These are phyloP conservation scores for Onychomys leucogaster DNA, from an alignment of 2,797 vertebrate species.

Conservation along the genomic window DNA sequence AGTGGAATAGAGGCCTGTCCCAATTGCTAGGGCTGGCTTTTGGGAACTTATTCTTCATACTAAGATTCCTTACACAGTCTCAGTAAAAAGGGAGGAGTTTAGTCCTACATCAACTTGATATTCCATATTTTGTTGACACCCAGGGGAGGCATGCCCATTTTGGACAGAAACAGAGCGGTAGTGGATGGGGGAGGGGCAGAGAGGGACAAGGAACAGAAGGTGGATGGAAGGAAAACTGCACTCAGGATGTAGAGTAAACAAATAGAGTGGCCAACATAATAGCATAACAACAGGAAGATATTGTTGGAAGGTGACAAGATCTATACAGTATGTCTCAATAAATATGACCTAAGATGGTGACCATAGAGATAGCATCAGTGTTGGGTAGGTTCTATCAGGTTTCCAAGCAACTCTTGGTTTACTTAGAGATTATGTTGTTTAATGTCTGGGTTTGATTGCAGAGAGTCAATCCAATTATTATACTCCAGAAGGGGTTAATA, in stretches of 20 bases:
- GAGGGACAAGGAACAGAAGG: neutral
- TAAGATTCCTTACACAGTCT: neutral
- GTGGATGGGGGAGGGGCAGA: neutral
- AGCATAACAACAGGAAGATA: neutral
- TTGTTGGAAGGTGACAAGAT: neutral
- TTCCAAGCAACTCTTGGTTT: neutral
- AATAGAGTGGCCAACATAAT: neutral
- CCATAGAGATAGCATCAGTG: neutral
- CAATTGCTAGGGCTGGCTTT: neutral
- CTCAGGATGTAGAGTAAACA: neutral
- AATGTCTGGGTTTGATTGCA: neutral
- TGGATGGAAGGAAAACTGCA: neutral
- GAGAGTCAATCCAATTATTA: neutral
- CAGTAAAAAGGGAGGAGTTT: neutral
- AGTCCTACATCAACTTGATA: neutral
- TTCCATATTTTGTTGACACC: neutral
- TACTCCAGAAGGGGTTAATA: neutral
- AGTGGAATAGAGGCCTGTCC: neutral
- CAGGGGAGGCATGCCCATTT: neutral
- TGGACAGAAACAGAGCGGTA: neutral
- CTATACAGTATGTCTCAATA: neutral
- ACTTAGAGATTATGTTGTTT: neutral
- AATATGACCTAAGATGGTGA: neutral
- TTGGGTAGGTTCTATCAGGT: neutral
- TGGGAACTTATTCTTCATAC: neutral